Conservation (phyloP, 1,140 invertebrate species). For the Oryctes rhinoceros region DNA sequence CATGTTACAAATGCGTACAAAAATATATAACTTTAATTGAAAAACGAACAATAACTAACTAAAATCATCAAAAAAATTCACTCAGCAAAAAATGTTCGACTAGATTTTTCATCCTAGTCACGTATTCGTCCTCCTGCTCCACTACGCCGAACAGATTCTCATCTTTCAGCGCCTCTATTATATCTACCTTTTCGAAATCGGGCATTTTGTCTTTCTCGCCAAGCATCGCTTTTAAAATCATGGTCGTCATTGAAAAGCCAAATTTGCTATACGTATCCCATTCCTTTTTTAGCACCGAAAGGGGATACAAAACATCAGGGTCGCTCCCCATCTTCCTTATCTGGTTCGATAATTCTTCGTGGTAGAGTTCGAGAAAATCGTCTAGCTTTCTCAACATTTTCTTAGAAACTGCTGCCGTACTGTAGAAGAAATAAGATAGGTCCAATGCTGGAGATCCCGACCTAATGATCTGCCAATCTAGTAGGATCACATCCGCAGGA, state of each 20-base stretch:
- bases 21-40: not conserved
- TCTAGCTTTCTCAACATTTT: conserved; percentile 61
- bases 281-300: not conserved
- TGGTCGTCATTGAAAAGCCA: conserved; percentile 8
- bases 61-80: not conserved
- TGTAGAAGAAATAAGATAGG: conserved; percentile 66
- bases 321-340: conserved; percentile 60
- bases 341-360: conserved; percentile 61
- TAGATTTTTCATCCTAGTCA: conserved; percentile 1
- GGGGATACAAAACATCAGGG: conserved; percentile 62
- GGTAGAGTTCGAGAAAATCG: conserved; percentile 65
- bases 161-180: not conserved
- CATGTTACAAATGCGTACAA: not conserved
- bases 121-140: not conserved
- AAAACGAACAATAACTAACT: not conserved
- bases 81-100: not conserved
- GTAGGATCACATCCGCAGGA: conserved; percentile 59
- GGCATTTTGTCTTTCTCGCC: conserved; percentile 19
- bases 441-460: conserved; percentile 67
- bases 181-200: not conserved
- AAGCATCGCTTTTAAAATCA: conserved; percentile 15
- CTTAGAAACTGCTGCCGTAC: conserved; percentile 58
- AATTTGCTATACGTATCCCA: not conserved
- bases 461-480: conserved; percentile 67
- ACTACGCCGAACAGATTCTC: not conserved